Evolutionary conservation across 2,797 vertebrate species (phyloP), one percentile per base, ranked within the genome.

Genomic region (Esox lucius): DNA sequence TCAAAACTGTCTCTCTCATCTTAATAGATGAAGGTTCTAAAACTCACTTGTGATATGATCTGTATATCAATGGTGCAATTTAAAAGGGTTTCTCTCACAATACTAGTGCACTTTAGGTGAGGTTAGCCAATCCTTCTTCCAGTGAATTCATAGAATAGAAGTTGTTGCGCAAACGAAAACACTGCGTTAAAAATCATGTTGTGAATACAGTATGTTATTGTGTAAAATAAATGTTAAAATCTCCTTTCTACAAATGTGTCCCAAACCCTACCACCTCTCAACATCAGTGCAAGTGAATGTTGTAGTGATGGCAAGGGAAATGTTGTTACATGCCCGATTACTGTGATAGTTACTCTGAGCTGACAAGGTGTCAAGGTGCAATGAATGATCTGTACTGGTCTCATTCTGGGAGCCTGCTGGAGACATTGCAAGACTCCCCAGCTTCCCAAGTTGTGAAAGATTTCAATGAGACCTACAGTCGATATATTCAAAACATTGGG

Each of bases 391-490:
- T 31, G 15, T 19, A 28, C 61, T 75, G 78, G 78, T 78, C 81
- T 83, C 71, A 49, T n/a, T 68, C 73, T 68, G 73, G 68, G 35
- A 42, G 77, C 72, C 59, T 74, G 22, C 71, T 51, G 78, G 70
- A 4, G 42, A 76, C 70, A 71, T 65, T 74, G 66, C 78, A 42
- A 78, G 81, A 70, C 78, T 66, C 49, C 80, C 62, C 28, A 31
- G 62, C 77, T 72, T 74, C 86, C 80, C 69, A 49, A 80, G 78
- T 85, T 31, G 81, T 62, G 70, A 83, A 42, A 80, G 77, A 72
- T 83, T 51, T 71, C 75, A 73, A 68, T 56, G 70, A 76, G 76
- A 64, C 71, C 33, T 72, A 79, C 33, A 33, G 33, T 33, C 2
- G 65, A 70, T 75, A 67, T 65, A 69, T 42, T 42, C 51, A 83